Evolutionary conservation across 2,797 vertebrate species (phyloP).

Genomic region (Chaetodon trifasciatus): DNA sequence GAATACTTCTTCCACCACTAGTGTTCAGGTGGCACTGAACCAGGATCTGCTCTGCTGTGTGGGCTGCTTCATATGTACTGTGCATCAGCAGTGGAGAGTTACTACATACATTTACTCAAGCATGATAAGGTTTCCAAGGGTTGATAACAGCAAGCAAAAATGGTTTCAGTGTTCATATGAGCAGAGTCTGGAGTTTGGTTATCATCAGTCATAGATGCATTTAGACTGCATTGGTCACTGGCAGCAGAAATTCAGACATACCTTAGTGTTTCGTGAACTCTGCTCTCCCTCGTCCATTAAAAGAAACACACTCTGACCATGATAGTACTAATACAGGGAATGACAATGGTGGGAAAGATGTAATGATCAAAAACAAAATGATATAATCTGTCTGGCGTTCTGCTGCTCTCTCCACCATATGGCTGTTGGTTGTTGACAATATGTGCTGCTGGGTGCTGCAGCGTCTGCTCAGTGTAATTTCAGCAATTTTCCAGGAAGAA

Average conservation of each 20-base stretch:
- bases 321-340: background rate
- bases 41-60: background rate
- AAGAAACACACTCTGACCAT: background rate
- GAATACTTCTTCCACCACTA: background rate
- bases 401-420: background rate
- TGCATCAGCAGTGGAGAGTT: background rate
- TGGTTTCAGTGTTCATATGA: too few relatives aligned
- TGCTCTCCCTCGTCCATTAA: background rate
- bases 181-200: too few relatives aligned
- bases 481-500: constrained; percentile 42
- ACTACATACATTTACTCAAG: background rate
- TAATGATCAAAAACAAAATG: background rate
- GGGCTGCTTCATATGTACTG: background rate
- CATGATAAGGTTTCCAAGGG: too few relatives aligned
- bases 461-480: constrained; percentile 25
- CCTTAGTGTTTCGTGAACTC: background rate
- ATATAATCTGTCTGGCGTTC: background rate
- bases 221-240: background rate
- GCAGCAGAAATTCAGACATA: background rate
- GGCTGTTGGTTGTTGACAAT: background rate
- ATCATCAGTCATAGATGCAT: too few relatives aligned
- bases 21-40: background rate
- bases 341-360: background rate
- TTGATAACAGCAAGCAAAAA: too few relatives aligned
- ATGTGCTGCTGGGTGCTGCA: background rate